phyloP scores from a whole-genome alignment of 2,888 invertebrate genomes.

The Mantis religiosa region DNA sequence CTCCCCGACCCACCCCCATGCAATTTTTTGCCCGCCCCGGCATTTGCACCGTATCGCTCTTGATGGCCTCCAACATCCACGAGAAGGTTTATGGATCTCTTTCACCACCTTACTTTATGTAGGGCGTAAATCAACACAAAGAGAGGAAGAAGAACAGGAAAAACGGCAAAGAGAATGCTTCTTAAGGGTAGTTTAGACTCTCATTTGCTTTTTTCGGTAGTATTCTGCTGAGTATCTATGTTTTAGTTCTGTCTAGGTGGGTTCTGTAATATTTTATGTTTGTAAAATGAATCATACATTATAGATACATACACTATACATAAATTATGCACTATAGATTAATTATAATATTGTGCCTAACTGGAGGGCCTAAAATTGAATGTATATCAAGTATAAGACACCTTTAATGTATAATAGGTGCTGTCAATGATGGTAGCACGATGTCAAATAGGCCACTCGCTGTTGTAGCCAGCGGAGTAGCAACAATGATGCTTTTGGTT shows the following conservation, averaged over 20 bases:
- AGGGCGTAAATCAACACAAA: constrained; percentile 9
- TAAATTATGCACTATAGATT: too few relatives aligned
- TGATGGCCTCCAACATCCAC: neutral
- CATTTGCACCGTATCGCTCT: neutral
- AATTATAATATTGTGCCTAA: too few relatives aligned
- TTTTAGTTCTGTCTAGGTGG: neutral
- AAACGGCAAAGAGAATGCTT: neutral
- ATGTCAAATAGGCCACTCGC: too few relatives aligned
- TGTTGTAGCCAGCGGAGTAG: too few relatives aligned
- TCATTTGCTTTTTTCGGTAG: neutral
- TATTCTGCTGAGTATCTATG: neutral
- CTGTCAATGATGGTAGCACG: too few relatives aligned
- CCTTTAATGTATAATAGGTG: too few relatives aligned
- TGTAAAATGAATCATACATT: neutral
- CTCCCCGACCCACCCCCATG: neutral
- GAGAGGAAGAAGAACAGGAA: neutral
- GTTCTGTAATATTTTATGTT: neutral
- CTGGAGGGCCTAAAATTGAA: too few relatives aligned
- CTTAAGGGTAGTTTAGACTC: neutral
- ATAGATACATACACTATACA: too few relatives aligned
- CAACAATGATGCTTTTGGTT: too few relatives aligned
- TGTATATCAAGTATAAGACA: too few relatives aligned
- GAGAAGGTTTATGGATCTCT: neutral
- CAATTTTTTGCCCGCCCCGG: neutral
- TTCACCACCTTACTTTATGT: constrained; percentile 3